Evolutionary conservation across 2,797 vertebrate genomes (phyloP).

Genomic region (Heteromormyrus szaboi): DNA sequence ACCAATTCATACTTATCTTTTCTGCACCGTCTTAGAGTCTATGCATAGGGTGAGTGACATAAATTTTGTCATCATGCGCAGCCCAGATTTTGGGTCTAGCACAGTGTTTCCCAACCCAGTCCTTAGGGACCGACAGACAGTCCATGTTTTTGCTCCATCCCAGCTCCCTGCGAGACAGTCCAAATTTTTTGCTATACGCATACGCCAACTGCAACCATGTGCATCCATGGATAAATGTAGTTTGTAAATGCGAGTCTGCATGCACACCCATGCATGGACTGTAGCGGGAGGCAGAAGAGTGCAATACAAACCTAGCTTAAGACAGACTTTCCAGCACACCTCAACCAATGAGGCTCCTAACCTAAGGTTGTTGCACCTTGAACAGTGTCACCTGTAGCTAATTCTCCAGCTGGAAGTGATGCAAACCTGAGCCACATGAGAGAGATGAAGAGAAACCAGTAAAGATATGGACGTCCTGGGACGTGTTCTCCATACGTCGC

Average conservation of each 20-base stretch:
- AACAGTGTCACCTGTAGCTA: neutral
- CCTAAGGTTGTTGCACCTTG: neutral
- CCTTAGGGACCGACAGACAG: neutral
- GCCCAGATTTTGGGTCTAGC: neutral
- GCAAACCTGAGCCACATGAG: neutral
- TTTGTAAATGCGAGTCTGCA: neutral
- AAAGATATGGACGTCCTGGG: neutral
- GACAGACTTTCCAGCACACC: neutral
- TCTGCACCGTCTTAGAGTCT: neutral
- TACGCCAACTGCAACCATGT: neutral
- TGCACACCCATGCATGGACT: neutral
- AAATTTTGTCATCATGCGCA: neutral
- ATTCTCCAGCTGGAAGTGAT: neutral
- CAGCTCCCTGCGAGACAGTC: too few species aligned
- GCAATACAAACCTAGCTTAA: neutral
- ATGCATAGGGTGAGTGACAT: neutral
- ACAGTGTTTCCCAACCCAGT: neutral
- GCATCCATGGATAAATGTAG: neutral
- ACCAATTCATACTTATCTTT: neutral
- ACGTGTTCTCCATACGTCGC: neutral
- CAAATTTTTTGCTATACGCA: neutral
- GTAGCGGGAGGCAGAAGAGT: neutral
- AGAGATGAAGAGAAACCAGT: neutral
- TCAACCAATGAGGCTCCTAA: neutral
- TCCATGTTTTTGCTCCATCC: neutral